Percentiles rank a stretch among this genome's conserved stretches.
These are phyloP conservation scores for Leucoma salicis DNA, from an alignment of 2,888 invertebrate species.

Conservation along the genomic window DNA sequence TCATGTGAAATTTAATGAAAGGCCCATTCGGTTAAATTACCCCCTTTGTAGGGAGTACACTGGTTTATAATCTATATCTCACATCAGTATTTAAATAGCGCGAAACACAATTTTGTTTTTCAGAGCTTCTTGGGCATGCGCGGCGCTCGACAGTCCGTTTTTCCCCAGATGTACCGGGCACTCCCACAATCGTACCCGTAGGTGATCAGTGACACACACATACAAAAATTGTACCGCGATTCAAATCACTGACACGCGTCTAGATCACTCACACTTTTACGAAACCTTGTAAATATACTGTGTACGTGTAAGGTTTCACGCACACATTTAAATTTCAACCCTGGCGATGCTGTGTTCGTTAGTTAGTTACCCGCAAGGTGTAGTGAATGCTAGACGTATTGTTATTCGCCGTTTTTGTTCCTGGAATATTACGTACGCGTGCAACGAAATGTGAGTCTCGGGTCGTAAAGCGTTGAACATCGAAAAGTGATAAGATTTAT, in stretches of 20 bases:
- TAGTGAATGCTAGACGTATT: slow-evolving; percentile 24
- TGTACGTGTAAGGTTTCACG: slow-evolving; percentile 39
- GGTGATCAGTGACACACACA: slow-evolving; percentile 58
- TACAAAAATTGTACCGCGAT: slow-evolving; percentile 36
- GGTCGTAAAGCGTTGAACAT: slow-evolving; percentile 24
- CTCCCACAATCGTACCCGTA: slow-evolving; percentile 46
- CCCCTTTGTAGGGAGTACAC: slow-evolving; percentile 33
- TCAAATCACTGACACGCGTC: slow-evolving; percentile 53
- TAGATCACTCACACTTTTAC: slow-evolving; percentile 51
- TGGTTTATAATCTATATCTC: slow-evolving; percentile 46
- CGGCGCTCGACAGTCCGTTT: slow-evolving; percentile 38
- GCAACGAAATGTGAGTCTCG: slow-evolving; percentile 31
- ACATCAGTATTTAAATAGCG: slow-evolving; percentile 59
- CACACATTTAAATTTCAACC: slow-evolving; percentile 55
- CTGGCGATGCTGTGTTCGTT: slow-evolving; percentile 62
- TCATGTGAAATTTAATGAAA: slow-evolving; percentile 34
- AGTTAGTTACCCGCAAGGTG: slow-evolving; percentile 47
- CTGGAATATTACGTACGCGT: slow-evolving; percentile 20
- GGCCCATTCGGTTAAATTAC: slow-evolving; percentile 39
- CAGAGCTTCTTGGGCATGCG: slow-evolving; percentile 56
- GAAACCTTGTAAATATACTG: slow-evolving; percentile 27
- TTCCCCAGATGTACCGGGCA: slow-evolving; percentile 50
- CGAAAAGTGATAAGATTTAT: slow-evolving; percentile 35
- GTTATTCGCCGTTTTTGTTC: slow-evolving; percentile 14
- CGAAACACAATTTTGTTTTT: slow-evolving; percentile 58